Evolutionary conservation across 2,113 vertebrate species (phyloP), one percentile per base, ranked within the genome.

Genomic region (Beaufortia kweichowensis): DNA sequence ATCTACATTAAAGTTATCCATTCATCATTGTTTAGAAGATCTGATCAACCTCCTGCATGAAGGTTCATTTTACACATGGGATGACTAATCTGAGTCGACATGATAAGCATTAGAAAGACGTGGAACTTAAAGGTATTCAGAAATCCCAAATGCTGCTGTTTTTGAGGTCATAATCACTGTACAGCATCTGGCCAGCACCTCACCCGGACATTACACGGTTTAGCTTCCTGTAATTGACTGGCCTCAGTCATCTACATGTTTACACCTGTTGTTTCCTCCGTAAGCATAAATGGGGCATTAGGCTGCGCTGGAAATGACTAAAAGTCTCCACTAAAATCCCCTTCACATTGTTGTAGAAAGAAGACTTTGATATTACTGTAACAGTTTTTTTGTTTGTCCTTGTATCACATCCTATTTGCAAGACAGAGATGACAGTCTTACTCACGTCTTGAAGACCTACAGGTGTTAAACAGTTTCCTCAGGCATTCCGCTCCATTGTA

Each of bases 391-490:
- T 41, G 78, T 33, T 29, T 24, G 57, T 64, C 53, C 39, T 78
- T 69, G 62, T 73, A 84, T 86, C 83, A 88, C 83, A 89, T 92
- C 89, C 88, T 90, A 87, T 89, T 91, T 88, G 82, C 78, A 61
- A 62, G 74, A 39, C 77, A 29, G 62, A 73, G 67, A 76, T 60
- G 80, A 78, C 62, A 56, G 63, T 50, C 80, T 74, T 79, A 80
- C 68, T 82, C 60, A 78, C 35, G 74, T 78, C 76, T 76, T 66
- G 80, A 84, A 83, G 83, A 79, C 70, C 82, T 80, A 85, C 92
- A 93, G 91, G 89, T 93, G 91, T 88, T 87, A 82, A 91, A 88
- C 90, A 84, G 91, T 91, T 91, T 92, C 87, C 84, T 84, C 76
- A 66, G 71, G 68, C 46, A 19, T 79, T 79, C 77, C 62, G 39